A percentile compares a stretch with the other conserved stretches of the same genome.
Conservation (phyloP, 1,140 invertebrate species). For the Drosophila bocqueti region DNA sequence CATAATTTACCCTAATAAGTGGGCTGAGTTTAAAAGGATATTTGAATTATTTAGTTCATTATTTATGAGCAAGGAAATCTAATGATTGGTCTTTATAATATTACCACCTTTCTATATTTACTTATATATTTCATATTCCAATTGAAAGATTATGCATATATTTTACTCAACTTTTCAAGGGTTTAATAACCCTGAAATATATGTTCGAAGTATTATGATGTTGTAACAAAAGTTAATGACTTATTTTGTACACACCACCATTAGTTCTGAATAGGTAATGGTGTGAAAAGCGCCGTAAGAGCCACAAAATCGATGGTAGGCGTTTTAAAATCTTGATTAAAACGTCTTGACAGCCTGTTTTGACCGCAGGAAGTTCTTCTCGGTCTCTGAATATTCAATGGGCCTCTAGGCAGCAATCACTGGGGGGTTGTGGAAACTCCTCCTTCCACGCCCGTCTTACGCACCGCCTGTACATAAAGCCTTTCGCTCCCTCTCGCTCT, state of each 20-base stretch:
- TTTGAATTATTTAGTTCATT: neutral
- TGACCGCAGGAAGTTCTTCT: slow-evolving; percentile 35
- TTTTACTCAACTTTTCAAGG: neutral
- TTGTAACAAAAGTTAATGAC: neutral
- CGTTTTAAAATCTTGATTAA: slow-evolving; percentile 40
- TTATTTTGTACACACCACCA: slow-evolving; percentile 5
- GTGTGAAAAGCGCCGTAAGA: neutral
- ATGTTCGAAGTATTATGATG: too few relatives aligned
- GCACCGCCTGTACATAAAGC: slow-evolving; percentile 9
- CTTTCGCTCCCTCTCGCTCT: neutral
- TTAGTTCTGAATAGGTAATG: neutral
- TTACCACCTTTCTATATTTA: neutral
- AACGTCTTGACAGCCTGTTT: slow-evolving; percentile 15
- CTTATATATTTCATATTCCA: neutral
- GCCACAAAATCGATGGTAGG: slow-evolving; percentile 30
- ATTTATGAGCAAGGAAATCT: neutral
- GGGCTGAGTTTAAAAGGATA: neutral
- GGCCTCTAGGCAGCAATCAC: slow-evolving; percentile 12
- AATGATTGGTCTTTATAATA: neutral
- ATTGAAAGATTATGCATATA: too few relatives aligned
- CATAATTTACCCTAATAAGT: neutral
- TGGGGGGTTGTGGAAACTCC: neutral
- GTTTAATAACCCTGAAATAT: neutral
- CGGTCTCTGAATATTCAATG: slow-evolving; percentile 19
- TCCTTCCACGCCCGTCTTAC: slow-evolving; percentile 5